phyloP scores from a whole-genome alignment of 2,113 vertebrate species.

The Eclectus roratus region DNA sequence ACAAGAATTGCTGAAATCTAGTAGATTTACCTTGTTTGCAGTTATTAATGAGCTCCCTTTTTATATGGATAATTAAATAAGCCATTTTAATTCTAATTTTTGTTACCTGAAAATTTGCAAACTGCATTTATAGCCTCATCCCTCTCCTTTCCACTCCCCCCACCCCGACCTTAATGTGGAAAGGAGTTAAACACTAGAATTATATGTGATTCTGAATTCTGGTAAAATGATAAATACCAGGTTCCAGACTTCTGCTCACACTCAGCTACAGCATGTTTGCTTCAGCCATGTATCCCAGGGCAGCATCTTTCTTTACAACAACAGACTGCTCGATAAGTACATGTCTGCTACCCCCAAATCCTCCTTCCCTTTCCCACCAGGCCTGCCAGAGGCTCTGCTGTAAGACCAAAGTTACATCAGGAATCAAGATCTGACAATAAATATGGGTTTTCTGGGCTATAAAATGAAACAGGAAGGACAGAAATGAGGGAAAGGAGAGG shows the following conservation, averaged over 20 bases:
- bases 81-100: not conserved
- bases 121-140: not conserved
- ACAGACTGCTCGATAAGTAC: not conserved
- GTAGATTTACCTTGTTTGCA: not conserved
- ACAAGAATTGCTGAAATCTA: not conserved
- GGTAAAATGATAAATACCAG: not conserved
- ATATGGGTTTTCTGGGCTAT: not conserved
- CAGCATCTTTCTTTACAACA: not conserved
- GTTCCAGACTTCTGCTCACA: not conserved
- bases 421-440: not conserved
- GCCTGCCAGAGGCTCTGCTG: not conserved
- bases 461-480: not conserved
- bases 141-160: too few species aligned
- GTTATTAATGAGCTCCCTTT: fast-evolving
- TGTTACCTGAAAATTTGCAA: not conserved
- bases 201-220: not conserved
- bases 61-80: not conserved
- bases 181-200: not conserved
- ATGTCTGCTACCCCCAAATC: not conserved
- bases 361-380: not conserved
- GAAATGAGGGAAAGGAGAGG: not conserved
- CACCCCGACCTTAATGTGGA: not conserved
- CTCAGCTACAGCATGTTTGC: not conserved
- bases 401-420: not conserved
- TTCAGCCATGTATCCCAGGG: not conserved